phyloP scores from a whole-genome alignment of 2,113 vertebrate species.

The Malurus cyaneus region DNA sequence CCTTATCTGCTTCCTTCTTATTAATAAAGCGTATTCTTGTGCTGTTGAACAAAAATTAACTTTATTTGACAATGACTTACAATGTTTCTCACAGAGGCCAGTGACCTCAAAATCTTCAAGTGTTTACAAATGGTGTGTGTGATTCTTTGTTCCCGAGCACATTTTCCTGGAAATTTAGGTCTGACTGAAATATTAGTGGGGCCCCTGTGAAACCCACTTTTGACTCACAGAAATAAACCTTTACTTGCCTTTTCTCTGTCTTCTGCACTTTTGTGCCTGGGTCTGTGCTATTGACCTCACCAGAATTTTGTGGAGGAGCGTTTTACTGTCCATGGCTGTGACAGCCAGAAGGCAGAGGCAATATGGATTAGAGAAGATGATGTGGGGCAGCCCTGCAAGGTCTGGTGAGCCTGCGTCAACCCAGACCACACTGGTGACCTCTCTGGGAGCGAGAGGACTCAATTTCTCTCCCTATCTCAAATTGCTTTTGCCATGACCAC shows the following conservation, averaged over 20 bases:
- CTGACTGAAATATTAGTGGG: not conserved
- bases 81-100: not conserved
- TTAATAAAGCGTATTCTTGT: not conserved
- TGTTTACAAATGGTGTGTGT: not conserved
- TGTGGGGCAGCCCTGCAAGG: not conserved
- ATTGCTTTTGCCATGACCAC: not conserved
- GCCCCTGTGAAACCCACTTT: not conserved
- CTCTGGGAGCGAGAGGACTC: not conserved
- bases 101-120: not conserved
- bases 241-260: not conserved
- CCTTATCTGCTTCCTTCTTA: not conserved
- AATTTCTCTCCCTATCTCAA: not conserved
- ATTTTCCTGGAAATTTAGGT: not conserved
- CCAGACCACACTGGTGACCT: fast-evolving
- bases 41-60: not conserved
- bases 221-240: not conserved
- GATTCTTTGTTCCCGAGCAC: not conserved
- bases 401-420: fast-evolving
- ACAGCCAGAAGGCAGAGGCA: not conserved
- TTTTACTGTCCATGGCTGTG: fast-evolving
- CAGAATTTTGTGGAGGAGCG: not conserved
- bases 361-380: fast-evolving
- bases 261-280: not conserved
- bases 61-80: not conserved
- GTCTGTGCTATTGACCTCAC: not conserved